Base-by-base conservation (phyloP, 2,113 vertebrate genomes). In the Aramus guarauna region DNA sequence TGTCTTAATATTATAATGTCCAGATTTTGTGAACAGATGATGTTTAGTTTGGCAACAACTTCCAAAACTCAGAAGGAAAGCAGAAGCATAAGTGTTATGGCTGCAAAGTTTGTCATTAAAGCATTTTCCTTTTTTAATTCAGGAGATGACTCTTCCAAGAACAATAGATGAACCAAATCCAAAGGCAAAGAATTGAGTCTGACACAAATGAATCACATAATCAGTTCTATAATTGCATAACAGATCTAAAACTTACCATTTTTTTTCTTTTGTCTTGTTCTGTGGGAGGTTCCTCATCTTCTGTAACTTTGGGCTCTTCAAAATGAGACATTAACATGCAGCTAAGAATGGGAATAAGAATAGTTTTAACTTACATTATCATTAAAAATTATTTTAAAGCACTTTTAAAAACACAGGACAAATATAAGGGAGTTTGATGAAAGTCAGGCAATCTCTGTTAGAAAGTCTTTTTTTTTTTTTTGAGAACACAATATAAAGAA, bases 231-330 rank as follows among this genome's bases (percentile, higher is more conserved):
- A 37, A 91, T 19, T 94, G 48, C 94, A 22, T 50, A 94, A 39
- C 17, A 55, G 21, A 69, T 69, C 27, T 20, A 72, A 93, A 88
- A 98, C 97, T 97, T 96, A 99, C 99, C 88, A 98, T 96, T 95
- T 99, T 99, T 98, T 99, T 99, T 95, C 99, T 99, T 98, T 99
- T 99, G 97, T 99, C 99, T 97, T 99, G 99, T 81, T 99, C 99
- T 80, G 99, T 99, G 39, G 99, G 99, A 67, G 99, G 99, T 91
- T 99, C 99, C 89, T 99, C 98, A 92, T 99, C 99, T 64, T 99
- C 99, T 93, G 98, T 99, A 83, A 98, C 96, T 95, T 99, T 99
- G 48, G 98, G 98, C 88, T 99, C 99, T 97, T 99, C 99, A 96
- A 98, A 98, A 97, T 98, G 97, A 97, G 97, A 99, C 98, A 99